Base-by-base conservation (phyloP, 2,888 invertebrate species). In the Drosophila recens region DNA sequence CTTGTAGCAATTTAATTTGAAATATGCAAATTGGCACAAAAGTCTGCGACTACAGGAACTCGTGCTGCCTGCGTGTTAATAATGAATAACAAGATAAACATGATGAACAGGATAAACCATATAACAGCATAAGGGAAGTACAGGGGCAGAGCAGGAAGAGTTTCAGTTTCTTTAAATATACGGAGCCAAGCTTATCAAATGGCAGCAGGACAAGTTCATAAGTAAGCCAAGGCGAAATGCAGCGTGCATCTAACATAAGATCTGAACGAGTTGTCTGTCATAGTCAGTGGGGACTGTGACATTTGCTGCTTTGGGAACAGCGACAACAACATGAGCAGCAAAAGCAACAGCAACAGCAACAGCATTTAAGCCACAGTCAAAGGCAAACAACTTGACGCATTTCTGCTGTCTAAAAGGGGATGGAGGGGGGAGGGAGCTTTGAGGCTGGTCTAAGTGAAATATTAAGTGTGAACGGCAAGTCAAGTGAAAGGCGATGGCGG, bases 391-490 rank as follows among this genome's bases (percentile, higher is more conserved):
- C 64, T 67, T 56, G 38, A 38, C 59, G 56, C 49, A 49, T 64
- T 57, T 10, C 49, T 40, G 20, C 43, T 38, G 36, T 61, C 17
- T 13, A 34, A 30, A 33, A 6, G 15, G 17, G 33, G 6, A 10
- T n/a, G n/a, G n/a, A n/a, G 17, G 8, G 17, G 45, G 15, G 36
- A 40, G 23, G 8, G 30, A 15, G 15, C 17, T 36, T 52, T 11
- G 61, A 46, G 57, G 71, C 56, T 11, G 49, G 63, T 64, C 56
- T 59, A 53, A 69, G 64, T 74, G 69, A 75, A 64, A 81, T 82
- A 85, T 82, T 75, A 85, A 80, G 82, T 83, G 82, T 68, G 70
- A 76, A 76, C 64, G 69, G 77, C 77, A 77, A 74, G 62, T 68
- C 72, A 74, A 80, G 78, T 75, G 67, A 63, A 62, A 72, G 67